phyloP scores from a whole-genome alignment of 2,113 vertebrate species.

The Pipra filicauda region DNA sequence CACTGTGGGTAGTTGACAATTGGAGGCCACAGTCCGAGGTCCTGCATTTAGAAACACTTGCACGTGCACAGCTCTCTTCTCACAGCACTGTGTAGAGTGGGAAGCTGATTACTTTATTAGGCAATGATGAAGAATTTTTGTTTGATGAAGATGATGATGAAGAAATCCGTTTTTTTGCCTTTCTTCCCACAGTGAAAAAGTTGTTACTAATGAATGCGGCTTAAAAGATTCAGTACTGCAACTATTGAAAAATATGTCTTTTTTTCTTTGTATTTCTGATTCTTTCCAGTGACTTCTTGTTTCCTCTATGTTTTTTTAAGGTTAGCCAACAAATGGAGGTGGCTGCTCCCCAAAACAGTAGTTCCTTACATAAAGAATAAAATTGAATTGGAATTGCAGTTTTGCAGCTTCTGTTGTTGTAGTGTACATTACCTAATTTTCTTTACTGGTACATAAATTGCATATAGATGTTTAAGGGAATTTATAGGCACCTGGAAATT shows the following conservation, averaged over 20 bases:
- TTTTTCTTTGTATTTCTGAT: background rate
- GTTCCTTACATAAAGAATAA: background rate
- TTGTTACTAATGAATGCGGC: background rate
- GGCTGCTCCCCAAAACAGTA: background rate
- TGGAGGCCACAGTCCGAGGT: background rate
- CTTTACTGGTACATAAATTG: background rate
- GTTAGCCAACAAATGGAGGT: background rate
- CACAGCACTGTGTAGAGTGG: background rate
- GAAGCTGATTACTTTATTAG: background rate
- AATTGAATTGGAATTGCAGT: background rate
- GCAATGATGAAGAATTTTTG: background rate
- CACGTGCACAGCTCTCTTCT: background rate
- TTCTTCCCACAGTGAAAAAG: background rate
- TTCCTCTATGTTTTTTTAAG: background rate
- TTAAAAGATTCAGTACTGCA: background rate
- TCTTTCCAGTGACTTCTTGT: background rate
- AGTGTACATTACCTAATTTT: background rate
- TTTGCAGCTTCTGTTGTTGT: background rate
- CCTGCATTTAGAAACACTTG: background rate
- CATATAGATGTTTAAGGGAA: background rate
- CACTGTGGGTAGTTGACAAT: background rate
- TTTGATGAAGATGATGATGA: no score
- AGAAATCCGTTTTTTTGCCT: background rate
- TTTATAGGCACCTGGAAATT: background rate
- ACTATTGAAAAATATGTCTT: fast-evolving